These are phyloP conservation scores for Mythimna ferrago DNA, from an alignment of 2,888 invertebrate species.

Conservation along the genomic window DNA sequence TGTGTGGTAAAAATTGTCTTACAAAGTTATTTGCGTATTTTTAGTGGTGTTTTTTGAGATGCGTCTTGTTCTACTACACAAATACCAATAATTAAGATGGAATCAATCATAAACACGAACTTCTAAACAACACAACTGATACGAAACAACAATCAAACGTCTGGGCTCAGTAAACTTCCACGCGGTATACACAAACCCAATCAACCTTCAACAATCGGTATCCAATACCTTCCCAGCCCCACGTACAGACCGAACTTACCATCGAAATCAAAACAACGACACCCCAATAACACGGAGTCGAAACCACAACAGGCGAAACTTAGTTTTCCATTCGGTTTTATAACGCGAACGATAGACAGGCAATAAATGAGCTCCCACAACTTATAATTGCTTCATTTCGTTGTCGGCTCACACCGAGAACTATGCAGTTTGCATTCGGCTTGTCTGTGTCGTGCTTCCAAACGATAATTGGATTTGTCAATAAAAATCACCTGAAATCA, in stretches of 20 bases:
- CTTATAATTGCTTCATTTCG: constrained; percentile 90
- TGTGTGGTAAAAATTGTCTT: not conserved
- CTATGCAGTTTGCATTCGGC: constrained; percentile 77
- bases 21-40: not conserved
- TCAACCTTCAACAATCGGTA: constrained; percentile 59
- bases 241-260: constrained; percentile 60
- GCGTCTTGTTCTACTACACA: too few species aligned
- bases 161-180: constrained; percentile 24
- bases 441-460: constrained; percentile 72
- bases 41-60: not conserved
- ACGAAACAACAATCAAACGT: constrained; percentile 42
- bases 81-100: not conserved
- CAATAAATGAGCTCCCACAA: constrained; percentile 88
- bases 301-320: constrained; percentile 80
- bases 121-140: constrained; percentile 6
- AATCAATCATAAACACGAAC: not conserved
- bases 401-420: constrained; percentile 74
- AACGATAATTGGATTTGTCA: constrained; percentile 67
- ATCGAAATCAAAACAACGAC: constrained; percentile 69
- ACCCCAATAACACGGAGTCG: constrained; percentile 74
- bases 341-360: constrained; percentile 87
- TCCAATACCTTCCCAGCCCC: constrained; percentile 58
- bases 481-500: constrained; percentile 56
- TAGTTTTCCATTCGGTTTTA: constrained; percentile 86
- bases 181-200: constrained; percentile 40